Evolutionary conservation across 2,888 invertebrate genomes (phyloP).

Genomic region (Exephanes ischioxanthus): DNA sequence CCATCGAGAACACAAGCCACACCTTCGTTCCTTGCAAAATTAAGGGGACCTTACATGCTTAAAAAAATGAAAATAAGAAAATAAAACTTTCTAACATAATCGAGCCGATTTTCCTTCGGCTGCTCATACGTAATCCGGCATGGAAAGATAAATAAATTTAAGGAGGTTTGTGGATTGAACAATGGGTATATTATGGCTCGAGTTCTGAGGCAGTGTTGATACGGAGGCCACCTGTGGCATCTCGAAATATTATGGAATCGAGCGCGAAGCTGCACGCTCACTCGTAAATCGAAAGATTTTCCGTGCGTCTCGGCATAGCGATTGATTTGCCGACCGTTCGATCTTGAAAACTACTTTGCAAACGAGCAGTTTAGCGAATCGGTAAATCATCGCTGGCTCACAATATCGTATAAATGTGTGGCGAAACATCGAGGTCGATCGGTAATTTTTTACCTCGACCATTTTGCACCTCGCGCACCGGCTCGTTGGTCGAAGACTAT

Average conservation of each 20-base stretch:
- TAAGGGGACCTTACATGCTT: background rate
- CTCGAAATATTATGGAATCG: background rate
- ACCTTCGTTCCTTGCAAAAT: conserved; percentile 34
- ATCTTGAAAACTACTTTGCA: conserved; percentile 29
- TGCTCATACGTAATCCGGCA: background rate
- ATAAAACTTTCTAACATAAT: background rate
- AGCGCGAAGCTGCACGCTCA: conserved; percentile 41
- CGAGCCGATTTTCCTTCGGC: background rate
- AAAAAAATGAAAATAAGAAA: background rate
- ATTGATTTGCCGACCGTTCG: background rate
- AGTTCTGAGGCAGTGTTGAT: background rate
- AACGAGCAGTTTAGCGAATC: conserved; percentile 72
- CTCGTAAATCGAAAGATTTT: conserved; percentile 75
- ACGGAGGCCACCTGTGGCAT: conserved; percentile 6
- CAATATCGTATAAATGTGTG: conserved; percentile 16
- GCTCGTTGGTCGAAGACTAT: background rate
- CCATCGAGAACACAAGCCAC: conserved; percentile 60
- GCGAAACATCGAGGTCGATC: background rate
- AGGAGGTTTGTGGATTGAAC: background rate
- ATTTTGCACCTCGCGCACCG: background rate
- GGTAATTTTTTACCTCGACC: background rate
- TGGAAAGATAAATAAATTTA: background rate
- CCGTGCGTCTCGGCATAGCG: conserved; percentile 64
- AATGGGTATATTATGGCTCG: background rate
- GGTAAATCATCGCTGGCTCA: conserved; percentile 72